Conservation (phyloP, 2,113 vertebrate genomes). For the Vanacampus margaritifer region DNA sequence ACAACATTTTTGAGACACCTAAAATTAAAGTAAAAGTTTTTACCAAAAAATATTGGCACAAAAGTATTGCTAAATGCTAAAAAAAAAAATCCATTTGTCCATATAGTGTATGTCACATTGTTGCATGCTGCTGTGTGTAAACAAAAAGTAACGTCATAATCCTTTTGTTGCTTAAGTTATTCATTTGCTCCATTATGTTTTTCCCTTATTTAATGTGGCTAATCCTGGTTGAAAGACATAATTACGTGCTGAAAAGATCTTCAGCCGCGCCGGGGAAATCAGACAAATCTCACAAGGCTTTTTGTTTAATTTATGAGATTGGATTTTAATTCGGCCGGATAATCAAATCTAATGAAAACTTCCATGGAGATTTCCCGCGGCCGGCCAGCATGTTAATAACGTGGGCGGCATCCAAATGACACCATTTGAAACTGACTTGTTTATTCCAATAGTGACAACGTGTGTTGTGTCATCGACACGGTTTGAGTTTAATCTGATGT, state of each 20-base stretch:
- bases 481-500: neutral
- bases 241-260: constrained; percentile 50
- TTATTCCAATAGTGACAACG: neutral
- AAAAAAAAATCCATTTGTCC: neutral
- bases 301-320: constrained; percentile 47
- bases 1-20: neutral
- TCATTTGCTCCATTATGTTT: constrained; percentile 25
- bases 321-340: constrained; percentile 50
- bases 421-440: constrained; percentile 10
- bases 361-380: constrained; percentile 33
- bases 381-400: constrained; percentile 23
- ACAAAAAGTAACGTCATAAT: constrained; percentile 18
- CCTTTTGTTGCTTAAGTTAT: constrained; percentile 18
- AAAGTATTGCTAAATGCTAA: neutral
- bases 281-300: constrained; percentile 48
- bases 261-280: constrained; percentile 41
- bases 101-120: neutral
- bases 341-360: constrained; percentile 54
- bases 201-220: constrained; percentile 40
- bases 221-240: constrained; percentile 43
- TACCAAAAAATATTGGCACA: neutral
- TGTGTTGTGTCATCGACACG: neutral
- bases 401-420: constrained; percentile 1
- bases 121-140: neutral
- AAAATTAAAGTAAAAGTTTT: neutral